A percentile compares a stretch with the other conserved stretches of the same genome.
Conservation (phyloP, 2,888 invertebrate species). For the Protophormia terraenovae region DNA sequence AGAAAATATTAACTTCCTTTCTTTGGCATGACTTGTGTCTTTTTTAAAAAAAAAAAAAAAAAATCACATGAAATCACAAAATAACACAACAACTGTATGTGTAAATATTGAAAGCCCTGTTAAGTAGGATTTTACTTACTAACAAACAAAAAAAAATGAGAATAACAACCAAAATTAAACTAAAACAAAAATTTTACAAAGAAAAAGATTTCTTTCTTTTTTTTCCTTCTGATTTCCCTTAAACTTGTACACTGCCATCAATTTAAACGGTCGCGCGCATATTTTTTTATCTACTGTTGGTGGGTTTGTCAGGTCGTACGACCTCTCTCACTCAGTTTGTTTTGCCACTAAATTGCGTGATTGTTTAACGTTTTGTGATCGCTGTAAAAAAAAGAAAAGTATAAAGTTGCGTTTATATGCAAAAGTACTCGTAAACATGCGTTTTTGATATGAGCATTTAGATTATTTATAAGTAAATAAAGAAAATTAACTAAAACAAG, state of each 20-base stretch:
- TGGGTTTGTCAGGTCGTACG: slow-evolving; percentile 50
- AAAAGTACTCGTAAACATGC: slow-evolving; percentile 70
- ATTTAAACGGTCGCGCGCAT: slow-evolving; percentile 52
- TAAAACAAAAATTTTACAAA: not conserved
- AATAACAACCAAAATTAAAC: not conserved
- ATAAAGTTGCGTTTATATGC: slow-evolving; percentile 45
- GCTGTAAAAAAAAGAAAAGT: slow-evolving; percentile 15
- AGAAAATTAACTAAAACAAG: slow-evolving; percentile 3
- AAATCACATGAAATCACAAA: slow-evolving; percentile 27
- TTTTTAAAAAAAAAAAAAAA: too few species aligned
- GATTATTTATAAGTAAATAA: slow-evolving; percentile 71
- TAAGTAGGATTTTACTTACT: slow-evolving; percentile 46
- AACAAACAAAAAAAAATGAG: not conserved
- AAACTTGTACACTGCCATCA: slow-evolving; percentile 21
- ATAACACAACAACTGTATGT: not conserved
- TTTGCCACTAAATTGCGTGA: slow-evolving; percentile 67
- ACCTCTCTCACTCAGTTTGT: slow-evolving; percentile 38
- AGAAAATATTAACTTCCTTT: slow-evolving; percentile 39
- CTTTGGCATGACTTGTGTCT: slow-evolving; percentile 40
- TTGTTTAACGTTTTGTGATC: slow-evolving; percentile 69
- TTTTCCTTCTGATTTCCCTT: not conserved
- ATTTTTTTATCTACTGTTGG: slow-evolving; percentile 45
- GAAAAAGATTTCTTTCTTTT: slow-evolving; percentile 8
- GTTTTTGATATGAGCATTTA: slow-evolving; percentile 75
- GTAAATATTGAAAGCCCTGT: slow-evolving; percentile 2